Evolutionary conservation across 1,140 invertebrate species (phyloP).

Genomic region (Scaptomyza hsui): DNA sequence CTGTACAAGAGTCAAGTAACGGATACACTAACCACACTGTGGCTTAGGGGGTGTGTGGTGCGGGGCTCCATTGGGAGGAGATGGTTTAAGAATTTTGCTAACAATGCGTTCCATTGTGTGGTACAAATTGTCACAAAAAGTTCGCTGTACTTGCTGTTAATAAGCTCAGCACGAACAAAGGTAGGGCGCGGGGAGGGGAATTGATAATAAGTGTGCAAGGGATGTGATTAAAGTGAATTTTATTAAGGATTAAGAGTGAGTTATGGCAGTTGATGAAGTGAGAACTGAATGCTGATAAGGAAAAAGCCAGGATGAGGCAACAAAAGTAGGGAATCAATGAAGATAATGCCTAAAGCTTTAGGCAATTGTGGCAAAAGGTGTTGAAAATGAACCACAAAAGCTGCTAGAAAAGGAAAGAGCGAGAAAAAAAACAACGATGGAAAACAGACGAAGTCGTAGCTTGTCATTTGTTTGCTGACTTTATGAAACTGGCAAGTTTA

Average conservation of each 20-base stretch:
- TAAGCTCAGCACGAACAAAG: slow-evolving; percentile 7
- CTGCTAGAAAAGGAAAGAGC: neutral
- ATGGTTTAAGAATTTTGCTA: slow-evolving; percentile 5
- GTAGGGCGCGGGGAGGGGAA: neutral
- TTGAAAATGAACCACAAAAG: neutral
- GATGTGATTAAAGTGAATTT: neutral
- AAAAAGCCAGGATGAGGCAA: neutral
- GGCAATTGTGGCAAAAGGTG: too few relatives aligned
- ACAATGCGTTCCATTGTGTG: slow-evolving; percentile 61
- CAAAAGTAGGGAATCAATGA: slow-evolving; percentile 9
- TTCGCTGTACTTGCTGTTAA: slow-evolving; percentile 22
- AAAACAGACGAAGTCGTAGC: slow-evolving; percentile 39
- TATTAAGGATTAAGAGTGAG: neutral
- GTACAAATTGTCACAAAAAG: slow-evolving; percentile 69
- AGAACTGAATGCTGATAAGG: neutral
- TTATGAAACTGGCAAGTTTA: slow-evolving; percentile 58
- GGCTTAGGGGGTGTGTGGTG: neutral
- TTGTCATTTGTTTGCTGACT: slow-evolving; percentile 74
- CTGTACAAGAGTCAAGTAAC: slow-evolving; percentile 35
- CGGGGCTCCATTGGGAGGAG: neutral
- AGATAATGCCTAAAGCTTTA: neutral
- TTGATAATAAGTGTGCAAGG: neutral
- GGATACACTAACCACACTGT: slow-evolving; percentile 18
- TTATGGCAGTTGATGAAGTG: neutral
- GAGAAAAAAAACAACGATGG: neutral